Evolutionary conservation across 2,797 vertebrate genomes (phyloP), one percentile per base, ranked within the genome.

Genomic region (Anabas testudineus): DNA sequence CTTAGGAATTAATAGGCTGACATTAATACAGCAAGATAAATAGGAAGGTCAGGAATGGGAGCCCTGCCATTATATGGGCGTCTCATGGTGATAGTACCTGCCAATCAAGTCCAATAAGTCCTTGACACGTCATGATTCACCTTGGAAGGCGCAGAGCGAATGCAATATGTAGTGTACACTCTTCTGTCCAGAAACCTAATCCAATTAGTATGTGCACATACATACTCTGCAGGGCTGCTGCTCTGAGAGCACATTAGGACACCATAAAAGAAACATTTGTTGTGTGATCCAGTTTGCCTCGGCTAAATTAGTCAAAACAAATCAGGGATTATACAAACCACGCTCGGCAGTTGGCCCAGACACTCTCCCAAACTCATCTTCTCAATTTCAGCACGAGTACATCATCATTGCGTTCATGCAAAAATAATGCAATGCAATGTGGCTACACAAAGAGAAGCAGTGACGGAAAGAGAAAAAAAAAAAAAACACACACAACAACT

Each of bases 1-100:
- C 94, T 94, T 88, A 88, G 94, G 95, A 96, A 95, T 97, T 97
- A 97, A 96, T 97, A 94, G 94, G 93, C 91, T 96, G 96, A 97
- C 95, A 98, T 97, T 96, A 98, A 97, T 97, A 97, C 95, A 93
- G 94, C 92, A 93, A 96, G 95, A 97, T 96, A 95, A 96, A 97
- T 96, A 95, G 94, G 94, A 95, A 95, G 95, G 95, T 95, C 94
- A 95, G 80, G 85, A 94, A 90, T 88, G 71, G 84, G 90, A 88
- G 90, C 91, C 91, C 93, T 90, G 94, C 90, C 77, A 90, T 93
- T 94, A 95, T 90, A 95, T 90, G 94, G 91, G 92, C 93, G 95
- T 95, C 94, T 95, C 93, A 88, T 89, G 90, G 78, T 86, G 94
- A 94, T 96, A 96, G 95, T 93, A 94, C 91, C 93, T 95, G 94